Percentiles rank a stretch among this genome's conserved stretches.
These are phyloP conservation scores for Pelecanus crispus DNA, from an alignment of 2,113 vertebrate species.

Conservation along the genomic window DNA sequence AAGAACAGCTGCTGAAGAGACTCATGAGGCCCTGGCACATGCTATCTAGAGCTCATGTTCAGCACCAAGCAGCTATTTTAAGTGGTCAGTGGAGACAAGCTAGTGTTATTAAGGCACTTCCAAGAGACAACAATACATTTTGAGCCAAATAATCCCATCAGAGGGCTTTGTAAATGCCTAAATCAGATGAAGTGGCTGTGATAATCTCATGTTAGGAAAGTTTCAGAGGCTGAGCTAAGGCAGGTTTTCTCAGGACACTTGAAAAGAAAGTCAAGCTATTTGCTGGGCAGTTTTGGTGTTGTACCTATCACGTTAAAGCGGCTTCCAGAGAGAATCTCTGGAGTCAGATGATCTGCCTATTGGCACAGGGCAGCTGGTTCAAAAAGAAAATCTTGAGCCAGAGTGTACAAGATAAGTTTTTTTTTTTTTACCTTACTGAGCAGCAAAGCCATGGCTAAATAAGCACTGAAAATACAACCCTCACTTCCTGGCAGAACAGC, in stretches of 20 bases:
- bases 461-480: not conserved
- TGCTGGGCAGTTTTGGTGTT: not conserved
- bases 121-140: not conserved
- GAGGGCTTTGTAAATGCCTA: not conserved
- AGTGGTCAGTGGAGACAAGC: not conserved
- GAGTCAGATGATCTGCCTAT: not conserved
- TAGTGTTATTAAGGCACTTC: not conserved
- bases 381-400: not conserved
- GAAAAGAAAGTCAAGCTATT: not conserved
- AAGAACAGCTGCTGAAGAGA: not conserved
- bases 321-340: not conserved
- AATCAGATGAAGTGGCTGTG: not conserved
- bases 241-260: not conserved
- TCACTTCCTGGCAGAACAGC: not conserved
- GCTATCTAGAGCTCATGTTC: not conserved
- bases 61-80: slow-evolving; percentile 34
- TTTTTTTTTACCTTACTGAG: not conserved
- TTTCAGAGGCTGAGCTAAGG: not conserved
- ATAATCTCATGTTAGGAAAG: not conserved
- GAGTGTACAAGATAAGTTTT: not conserved
- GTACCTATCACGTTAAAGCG: not conserved
- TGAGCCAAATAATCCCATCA: not conserved
- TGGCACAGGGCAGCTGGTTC: not conserved
- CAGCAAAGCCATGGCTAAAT: not conserved
- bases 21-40: not conserved